These are phyloP conservation scores for Peromyscus polionotus DNA, from an alignment of 2,113 vertebrate species.

Conservation along the genomic window DNA sequence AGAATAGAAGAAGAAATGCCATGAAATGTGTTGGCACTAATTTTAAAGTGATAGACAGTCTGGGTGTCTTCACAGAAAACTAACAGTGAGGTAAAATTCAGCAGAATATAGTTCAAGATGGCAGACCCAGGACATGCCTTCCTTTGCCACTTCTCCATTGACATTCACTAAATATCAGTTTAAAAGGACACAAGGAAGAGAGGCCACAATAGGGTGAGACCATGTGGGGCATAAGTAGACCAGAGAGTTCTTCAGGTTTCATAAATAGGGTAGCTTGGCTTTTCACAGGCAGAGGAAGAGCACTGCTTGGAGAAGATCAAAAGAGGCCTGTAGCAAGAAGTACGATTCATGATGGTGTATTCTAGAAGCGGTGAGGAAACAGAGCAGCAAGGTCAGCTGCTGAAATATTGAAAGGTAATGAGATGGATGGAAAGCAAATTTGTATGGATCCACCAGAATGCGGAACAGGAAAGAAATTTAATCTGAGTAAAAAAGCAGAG, in stretches of 20 bases:
- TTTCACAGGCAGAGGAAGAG: neutral
- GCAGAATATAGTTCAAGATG: constrained; percentile 59
- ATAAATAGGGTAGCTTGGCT: neutral
- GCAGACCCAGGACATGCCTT: neutral
- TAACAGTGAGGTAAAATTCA: constrained; percentile 10
- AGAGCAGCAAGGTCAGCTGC: neutral
- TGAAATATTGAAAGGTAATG: constrained; percentile 3
- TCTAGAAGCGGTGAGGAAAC: constrained; percentile 21
- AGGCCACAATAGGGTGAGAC: constrained; percentile 37
- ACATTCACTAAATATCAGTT: constrained; percentile 57
- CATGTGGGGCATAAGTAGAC: neutral
- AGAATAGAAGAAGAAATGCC: neutral
- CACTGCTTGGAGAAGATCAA: neutral
- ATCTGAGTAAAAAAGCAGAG: neutral
- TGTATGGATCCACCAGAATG: neutral
- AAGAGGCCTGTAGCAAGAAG: neutral
- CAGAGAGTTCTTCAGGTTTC: constrained; percentile 22
- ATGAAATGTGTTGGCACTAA: constrained; percentile 21
- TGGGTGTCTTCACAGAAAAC: constrained; percentile 10
- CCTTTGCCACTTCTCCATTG: constrained; percentile 26
- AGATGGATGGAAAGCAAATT: constrained; percentile 2
- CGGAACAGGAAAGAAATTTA: neutral
- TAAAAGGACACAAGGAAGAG: constrained; percentile 46
- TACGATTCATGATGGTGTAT: neutral
- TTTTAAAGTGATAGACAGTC: constrained; percentile 29